A percentile compares a stretch with the other conserved stretches of the same genome.
Conservation (phyloP, 2,797 vertebrate genomes). For the Rhinatrema bivittatum region DNA sequence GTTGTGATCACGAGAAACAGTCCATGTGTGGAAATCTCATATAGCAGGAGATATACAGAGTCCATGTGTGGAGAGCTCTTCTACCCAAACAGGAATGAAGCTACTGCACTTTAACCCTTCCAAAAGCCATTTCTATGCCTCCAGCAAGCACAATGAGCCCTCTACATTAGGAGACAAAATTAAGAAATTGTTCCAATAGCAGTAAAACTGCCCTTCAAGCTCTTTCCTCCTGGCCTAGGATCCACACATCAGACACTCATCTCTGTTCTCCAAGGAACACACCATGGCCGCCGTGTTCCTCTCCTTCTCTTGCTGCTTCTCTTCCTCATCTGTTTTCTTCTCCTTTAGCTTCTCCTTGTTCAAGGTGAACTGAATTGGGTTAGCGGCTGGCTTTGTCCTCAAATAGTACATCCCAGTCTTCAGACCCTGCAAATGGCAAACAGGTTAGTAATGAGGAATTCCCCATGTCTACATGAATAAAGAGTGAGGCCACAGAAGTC, state of each 20-base stretch:
- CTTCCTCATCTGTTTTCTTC: conserved; percentile 44
- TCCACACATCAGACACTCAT: conserved; percentile 92
- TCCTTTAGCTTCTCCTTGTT: conserved; percentile 92
- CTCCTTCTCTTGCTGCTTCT: conserved; percentile 76
- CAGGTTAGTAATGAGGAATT: accelerated
- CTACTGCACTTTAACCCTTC: conserved; percentile 1
- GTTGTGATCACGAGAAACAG: too few species aligned
- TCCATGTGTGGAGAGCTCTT: too few species aligned
- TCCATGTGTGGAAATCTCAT: too few species aligned
- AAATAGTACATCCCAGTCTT: conserved; percentile 98
- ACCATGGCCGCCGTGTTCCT: conserved; percentile 89
- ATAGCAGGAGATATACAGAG: too few species aligned
- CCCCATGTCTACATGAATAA: not conserved
- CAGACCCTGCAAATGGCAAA: conserved; percentile 66
- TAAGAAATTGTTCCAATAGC: too few species aligned
- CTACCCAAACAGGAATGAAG: too few species aligned
- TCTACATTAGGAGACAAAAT: too few species aligned
- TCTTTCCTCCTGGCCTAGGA: conserved; percentile 58
- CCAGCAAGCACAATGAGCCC: too few species aligned
- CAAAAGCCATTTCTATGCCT: not conserved
- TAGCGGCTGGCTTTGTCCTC: conserved; percentile 88
- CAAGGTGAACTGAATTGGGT: conserved; percentile 95
- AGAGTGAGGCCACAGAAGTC: too few species aligned
- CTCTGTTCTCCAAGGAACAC: conserved; percentile 89
- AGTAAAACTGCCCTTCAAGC: too few species aligned